Base-by-base conservation (phyloP, 2,797 vertebrate species). In the Myotis myotis region DNA sequence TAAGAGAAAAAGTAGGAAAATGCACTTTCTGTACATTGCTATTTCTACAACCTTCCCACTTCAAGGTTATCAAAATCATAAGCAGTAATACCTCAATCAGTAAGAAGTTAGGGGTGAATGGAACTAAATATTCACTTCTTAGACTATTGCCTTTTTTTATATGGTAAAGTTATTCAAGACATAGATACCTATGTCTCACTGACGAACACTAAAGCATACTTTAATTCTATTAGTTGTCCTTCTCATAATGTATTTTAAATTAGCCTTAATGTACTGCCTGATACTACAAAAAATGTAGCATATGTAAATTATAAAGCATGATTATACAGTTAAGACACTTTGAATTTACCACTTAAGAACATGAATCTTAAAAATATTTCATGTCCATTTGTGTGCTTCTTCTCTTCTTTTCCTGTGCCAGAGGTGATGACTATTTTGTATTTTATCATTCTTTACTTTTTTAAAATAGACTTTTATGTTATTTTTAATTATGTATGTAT, bases 1-100 rank as follows among this genome's bases (percentile, higher is more conserved):
- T 87, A 8, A 91, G 66, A 81, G 11, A 82, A 91, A 95, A 84
- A 79, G 30, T 36, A 89, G 36, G 49, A 94, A 93, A 36, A 55
- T 55, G 12, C 17, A 16, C 30, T 85, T 74, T 57, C 41, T 75
- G 0, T 71, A 17, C 80, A 17, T 41, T 49, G 22, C 44, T 86
- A 17, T 81, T 94, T 82, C 44, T 79, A 20, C 20, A 22, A 44
- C 12, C 55, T 8, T 78, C 6, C 92, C 41, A 93, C 33, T 95
- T 95, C 12, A 78, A 9, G 28, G n/a, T 90, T 78, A 51, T 84
- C 75, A 94, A 68, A 80, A 85, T 78, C 53, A 62, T 41, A 60
- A 78, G n/a, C 4, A 71, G 41, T 70, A 80, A 30, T 86, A 71
- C 4, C 12, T 83, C 44, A 71, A 23, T 79, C 19, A 64, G 5